Evolutionary conservation across 1,140 invertebrate genomes (phyloP).

Genomic region (Drosophila lacertosa): DNA sequence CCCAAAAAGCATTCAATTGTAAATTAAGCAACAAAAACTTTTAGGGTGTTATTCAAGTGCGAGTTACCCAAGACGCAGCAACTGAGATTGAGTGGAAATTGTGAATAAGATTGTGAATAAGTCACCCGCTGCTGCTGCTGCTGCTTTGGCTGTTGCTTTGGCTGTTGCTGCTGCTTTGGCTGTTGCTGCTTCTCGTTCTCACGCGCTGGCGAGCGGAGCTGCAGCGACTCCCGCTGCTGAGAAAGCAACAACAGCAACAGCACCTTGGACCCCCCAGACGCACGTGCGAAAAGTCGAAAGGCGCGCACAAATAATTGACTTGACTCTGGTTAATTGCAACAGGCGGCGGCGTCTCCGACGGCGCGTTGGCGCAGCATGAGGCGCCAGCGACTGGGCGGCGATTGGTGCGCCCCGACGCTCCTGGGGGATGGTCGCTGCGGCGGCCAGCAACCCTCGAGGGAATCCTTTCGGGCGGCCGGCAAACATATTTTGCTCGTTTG

Average conservation of each 20-base stretch:
- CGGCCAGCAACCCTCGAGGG: constrained; percentile 69
- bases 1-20: constrained; percentile 1
- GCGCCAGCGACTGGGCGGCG: constrained; percentile 39
- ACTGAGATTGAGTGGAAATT: constrained; percentile 17
- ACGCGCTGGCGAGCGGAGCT: constrained; percentile 47
- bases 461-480: constrained; percentile 22
- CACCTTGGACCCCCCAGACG: constrained; percentile 71
- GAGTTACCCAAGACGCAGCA: constrained; percentile 12
- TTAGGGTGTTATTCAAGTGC: constrained; percentile 11
- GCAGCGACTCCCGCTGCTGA: constrained; percentile 73
- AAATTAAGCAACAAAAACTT: background rate
- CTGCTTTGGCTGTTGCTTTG: constrained; percentile 8
- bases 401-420: constrained; percentile 69
- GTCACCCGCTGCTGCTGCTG: constrained; percentile 24
- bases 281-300: constrained; percentile 73
- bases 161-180: background rate
- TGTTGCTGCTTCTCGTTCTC: constrained; percentile 58
- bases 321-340: constrained; percentile 75
- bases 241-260: constrained; percentile 65
- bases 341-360: constrained; percentile 57
- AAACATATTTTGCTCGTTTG: constrained; percentile 26
- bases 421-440: constrained; percentile 57
- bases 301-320: constrained; percentile 70
- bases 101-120: constrained; percentile 9
- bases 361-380: constrained; percentile 63